These are phyloP conservation scores for Alcedo quadribrachys DNA, from an alignment of 2,797 vertebrate species.

Conservation along the genomic window DNA sequence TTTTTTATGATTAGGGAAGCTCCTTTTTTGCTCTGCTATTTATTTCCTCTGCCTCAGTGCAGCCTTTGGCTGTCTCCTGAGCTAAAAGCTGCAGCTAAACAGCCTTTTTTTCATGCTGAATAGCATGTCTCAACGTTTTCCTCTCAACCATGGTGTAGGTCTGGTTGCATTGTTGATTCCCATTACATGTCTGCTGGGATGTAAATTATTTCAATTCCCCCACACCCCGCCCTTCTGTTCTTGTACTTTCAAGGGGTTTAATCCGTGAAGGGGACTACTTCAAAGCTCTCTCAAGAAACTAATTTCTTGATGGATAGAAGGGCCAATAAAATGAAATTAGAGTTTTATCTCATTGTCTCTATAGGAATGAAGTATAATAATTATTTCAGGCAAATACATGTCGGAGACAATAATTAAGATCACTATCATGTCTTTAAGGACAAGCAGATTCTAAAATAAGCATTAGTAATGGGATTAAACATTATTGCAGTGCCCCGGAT, in stretches of 20 bases:
- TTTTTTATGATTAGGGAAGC: conserved; percentile 24
- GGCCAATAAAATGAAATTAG: conserved; percentile 76
- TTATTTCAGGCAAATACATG: conserved; percentile 79
- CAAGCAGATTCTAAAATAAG: conserved; percentile 75
- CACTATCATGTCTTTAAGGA: conserved; percentile 68
- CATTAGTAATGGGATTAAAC: conserved; percentile 74
- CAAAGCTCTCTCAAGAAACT: conserved; percentile 74
- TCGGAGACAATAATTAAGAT: conserved; percentile 75
- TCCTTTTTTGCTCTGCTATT: conserved; percentile 45
- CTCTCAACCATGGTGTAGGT: conserved; percentile 75
- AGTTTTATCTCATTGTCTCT: conserved; percentile 77
- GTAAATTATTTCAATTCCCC: conserved; percentile 73
- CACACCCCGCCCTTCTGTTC: conserved; percentile 57
- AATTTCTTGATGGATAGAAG: conserved; percentile 70
- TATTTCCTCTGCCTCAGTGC: conserved; percentile 62
- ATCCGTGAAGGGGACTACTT: conserved; percentile 74
- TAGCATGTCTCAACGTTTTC: conserved; percentile 74
- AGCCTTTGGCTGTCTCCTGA: conserved; percentile 62
- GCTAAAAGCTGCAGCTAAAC: conserved; percentile 58
- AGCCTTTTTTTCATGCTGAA: conserved; percentile 45
- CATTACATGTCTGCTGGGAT: conserved; percentile 73
- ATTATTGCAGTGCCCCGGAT: conserved; percentile 31
- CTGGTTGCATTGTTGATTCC: conserved; percentile 74
- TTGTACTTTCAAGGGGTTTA: conserved; percentile 74
- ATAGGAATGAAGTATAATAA: conserved; percentile 75